Conservation (phyloP, 2,888 invertebrate species). For the Apotomis betuletana region DNA sequence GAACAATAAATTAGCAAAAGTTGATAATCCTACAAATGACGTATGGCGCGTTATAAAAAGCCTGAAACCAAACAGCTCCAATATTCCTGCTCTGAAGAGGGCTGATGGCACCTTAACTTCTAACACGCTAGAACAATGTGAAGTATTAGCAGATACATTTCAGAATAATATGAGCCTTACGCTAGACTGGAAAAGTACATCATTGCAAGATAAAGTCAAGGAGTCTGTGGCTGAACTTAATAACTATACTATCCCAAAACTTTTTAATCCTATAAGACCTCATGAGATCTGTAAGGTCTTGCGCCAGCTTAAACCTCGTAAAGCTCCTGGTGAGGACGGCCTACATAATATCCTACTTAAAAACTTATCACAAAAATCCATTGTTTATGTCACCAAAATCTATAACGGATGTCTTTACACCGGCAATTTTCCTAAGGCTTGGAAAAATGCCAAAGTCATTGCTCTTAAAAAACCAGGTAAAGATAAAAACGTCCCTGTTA, state of each 20-base stretch:
- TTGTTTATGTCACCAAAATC: slow-evolving; percentile 34
- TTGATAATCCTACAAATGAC: slow-evolving; percentile 31
- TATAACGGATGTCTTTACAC: slow-evolving; percentile 31
- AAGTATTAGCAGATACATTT: no score
- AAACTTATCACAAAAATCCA: neutral
- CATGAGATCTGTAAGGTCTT: slow-evolving; percentile 21
- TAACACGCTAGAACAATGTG: no score
- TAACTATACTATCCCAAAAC: no score
- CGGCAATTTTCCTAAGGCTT: slow-evolving; percentile 24
- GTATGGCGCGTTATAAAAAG: slow-evolving; percentile 29
- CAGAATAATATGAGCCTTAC: no score
- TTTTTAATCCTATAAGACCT: neutral
- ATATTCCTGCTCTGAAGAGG: slow-evolving; percentile 23
- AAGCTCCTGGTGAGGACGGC: slow-evolving; percentile 30
- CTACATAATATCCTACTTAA: slow-evolving; percentile 11
- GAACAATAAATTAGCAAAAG: slow-evolving; percentile 24
- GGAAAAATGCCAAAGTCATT: no score
- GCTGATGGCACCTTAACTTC: no score
- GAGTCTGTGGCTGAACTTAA: no score
- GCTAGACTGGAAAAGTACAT: no score
- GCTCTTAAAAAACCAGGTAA: no score
- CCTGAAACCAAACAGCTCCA: slow-evolving; percentile 1
- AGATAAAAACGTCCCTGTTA: no score
- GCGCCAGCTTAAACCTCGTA: slow-evolving; percentile 16
- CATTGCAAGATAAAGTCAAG: no score